phyloP scores from a whole-genome alignment of 2,888 invertebrate species.

The Trachelus troglodyta region DNA sequence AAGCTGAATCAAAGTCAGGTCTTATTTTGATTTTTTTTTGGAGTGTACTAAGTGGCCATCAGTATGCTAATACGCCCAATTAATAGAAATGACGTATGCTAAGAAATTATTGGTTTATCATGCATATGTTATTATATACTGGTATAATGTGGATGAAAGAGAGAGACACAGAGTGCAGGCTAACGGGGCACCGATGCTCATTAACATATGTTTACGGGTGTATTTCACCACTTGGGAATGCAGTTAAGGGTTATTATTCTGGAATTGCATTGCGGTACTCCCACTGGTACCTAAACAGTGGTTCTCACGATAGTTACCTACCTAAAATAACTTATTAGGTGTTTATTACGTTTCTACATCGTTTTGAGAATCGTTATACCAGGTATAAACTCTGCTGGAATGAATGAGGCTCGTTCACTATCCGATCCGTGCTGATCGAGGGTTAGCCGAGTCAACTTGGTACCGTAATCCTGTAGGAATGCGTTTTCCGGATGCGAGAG shows the following conservation, averaged over 20 bases:
- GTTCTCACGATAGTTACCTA: background rate
- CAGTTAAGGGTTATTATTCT: conserved; percentile 45
- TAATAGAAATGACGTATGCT: background rate
- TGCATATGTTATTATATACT: background rate
- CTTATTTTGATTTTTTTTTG: background rate
- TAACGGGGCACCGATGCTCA: conserved; percentile 12
- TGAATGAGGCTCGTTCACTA: conserved; percentile 44
- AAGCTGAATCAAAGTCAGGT: background rate
- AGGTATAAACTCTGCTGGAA: conserved; percentile 34
- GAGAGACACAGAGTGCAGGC: conserved; percentile 10
- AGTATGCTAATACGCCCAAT: background rate
- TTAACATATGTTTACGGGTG: background rate
- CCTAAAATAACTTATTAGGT: background rate
- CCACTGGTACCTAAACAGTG: background rate
- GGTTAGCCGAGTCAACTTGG: conserved; percentile 8
- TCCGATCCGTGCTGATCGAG: conserved; percentile 27
- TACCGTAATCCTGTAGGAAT: conserved; percentile 49
- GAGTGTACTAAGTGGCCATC: background rate
- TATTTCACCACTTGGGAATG: conserved; percentile 24
- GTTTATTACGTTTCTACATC: background rate
- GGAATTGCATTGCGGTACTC: conserved; percentile 46
- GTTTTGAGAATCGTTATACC: background rate
- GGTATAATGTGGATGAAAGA: background rate
- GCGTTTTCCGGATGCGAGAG: conserved; percentile 35
- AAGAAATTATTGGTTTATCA: background rate